These are phyloP conservation scores for Lota lota DNA, from an alignment of 2,113 vertebrate species.

Conservation along the genomic window DNA sequence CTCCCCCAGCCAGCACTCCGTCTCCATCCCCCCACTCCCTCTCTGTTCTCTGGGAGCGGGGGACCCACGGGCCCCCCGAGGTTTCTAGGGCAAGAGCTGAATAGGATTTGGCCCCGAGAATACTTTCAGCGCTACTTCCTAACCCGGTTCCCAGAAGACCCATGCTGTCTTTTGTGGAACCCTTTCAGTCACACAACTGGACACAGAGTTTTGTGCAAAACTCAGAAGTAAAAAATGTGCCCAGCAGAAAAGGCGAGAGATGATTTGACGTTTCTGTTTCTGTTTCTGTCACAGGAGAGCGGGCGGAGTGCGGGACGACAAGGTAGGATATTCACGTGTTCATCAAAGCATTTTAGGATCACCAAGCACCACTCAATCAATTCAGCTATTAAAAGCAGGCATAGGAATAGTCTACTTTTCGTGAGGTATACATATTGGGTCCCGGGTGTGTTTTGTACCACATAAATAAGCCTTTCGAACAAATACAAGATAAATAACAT, in stretches of 20 bases:
- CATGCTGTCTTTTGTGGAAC: slow-evolving; percentile 47
- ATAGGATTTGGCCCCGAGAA: slow-evolving; percentile 52
- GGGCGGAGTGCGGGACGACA: slow-evolving; percentile 94
- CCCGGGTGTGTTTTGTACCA: too few relatives aligned
- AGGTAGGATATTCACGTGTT: slow-evolving; percentile 79
- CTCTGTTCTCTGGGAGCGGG: slow-evolving; percentile 31
- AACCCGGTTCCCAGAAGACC: slow-evolving; percentile 44
- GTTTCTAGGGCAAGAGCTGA: slow-evolving; percentile 50
- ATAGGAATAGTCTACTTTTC: too few relatives aligned
- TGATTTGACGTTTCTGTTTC: slow-evolving; percentile 33
- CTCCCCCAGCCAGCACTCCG: slow-evolving; percentile 6
- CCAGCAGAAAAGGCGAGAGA: slow-evolving; percentile 34
- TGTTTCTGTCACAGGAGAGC: slow-evolving; percentile 79
- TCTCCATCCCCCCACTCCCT: not conserved
- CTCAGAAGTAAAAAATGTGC: not conserved
- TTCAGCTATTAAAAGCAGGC: too few relatives aligned
- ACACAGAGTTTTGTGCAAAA: too few relatives aligned
- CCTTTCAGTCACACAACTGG: not conserved
- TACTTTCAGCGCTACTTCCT: slow-evolving; percentile 55
- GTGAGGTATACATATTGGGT: too few relatives aligned
- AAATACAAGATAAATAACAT: too few relatives aligned
- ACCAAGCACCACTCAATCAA: too few relatives aligned
- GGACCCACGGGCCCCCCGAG: slow-evolving; percentile 41
- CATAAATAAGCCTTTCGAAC: too few relatives aligned
- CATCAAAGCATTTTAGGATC: slow-evolving; percentile 5